Evolutionary conservation across 2,113 vertebrate genomes (phyloP).

Genomic region (Pholis gunnellus): DNA sequence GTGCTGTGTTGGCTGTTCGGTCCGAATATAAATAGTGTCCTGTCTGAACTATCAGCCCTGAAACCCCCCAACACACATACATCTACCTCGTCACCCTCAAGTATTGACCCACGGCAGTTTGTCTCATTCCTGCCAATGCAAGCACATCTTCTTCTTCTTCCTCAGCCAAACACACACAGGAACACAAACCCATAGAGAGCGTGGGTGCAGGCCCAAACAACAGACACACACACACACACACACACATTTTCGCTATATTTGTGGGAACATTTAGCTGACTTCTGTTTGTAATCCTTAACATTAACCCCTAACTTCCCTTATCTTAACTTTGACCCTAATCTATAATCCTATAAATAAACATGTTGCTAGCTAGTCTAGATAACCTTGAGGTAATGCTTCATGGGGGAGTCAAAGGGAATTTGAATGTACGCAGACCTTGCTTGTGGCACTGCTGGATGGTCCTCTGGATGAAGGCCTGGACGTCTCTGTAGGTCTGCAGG

Average conservation of each 20-base stretch:
- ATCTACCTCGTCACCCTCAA: conserved; percentile 41
- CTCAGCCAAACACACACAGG: conserved; percentile 15
- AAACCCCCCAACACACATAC: neutral
- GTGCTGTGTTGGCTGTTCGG: conserved; percentile 69
- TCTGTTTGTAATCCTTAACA: neutral
- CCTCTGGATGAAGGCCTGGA: conserved; percentile 88
- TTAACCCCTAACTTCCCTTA: neutral
- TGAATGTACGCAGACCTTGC: conserved; percentile 78
- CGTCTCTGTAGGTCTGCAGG: conserved; percentile 89
- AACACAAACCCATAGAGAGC: conserved; percentile 17
- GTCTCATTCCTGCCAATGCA: conserved; percentile 71
- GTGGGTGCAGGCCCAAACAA: neutral
- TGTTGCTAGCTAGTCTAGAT: neutral
- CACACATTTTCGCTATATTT: neutral
- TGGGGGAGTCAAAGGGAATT: neutral
- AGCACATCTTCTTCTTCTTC: conserved; percentile 65
- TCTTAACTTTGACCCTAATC: neutral
- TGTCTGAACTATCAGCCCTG: conserved; percentile 52
- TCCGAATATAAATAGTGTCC: conserved; percentile 68
- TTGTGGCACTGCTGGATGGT: conserved; percentile 86
- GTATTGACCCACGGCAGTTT: conserved; percentile 75
- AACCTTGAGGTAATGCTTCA: neutral
- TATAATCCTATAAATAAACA: conserved; percentile 1
- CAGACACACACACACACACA: conserved; percentile 16
- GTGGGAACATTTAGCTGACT: neutral